Base-by-base conservation (phyloP, 1,140 invertebrate genomes). In the Carcinoscorpius rotundicauda region DNA sequence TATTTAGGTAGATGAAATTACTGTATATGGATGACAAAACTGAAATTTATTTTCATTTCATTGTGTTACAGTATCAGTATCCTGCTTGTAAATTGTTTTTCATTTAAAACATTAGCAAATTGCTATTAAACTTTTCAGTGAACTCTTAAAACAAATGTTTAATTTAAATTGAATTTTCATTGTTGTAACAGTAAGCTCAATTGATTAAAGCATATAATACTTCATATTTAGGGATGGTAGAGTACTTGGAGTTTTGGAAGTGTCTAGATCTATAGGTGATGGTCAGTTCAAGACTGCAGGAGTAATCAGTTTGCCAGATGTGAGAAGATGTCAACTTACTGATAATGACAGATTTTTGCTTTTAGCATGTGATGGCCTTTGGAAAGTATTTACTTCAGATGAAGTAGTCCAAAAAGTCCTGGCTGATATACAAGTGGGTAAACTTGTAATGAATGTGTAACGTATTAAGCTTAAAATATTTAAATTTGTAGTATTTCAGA, bases 251-350 rank as follows among this genome's bases (percentile, higher is more conserved):
- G 71, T 77, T n/a, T 67, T 81, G 11, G 80, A 82, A 67, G 78
- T 82, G 5, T 80, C 80, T 5, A 69, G 80, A n/a, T 80, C 80
- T 5, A 76, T 82, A 52, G 80, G 80, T 49, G 80, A 82, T 73
- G 79, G 78, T 10, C 79, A 76, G 58, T 79, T 78, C 65, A 81
- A 81, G 68, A 65, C 70, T 9, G 73, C 74, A 64, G 80, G 80
- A 5, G 73, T 81, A 4, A 75, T 71, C 5, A 79, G 75, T 73
- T 55, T 77, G 49, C 80, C 80, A n/a, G 78, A 80, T 70, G 70
- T 82, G 50, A 80, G 78, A 66, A 75, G 78, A 66, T 78, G 79
- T 71, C 75, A 76, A 60, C 66, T 82, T 0, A 79, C 78, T 29
- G 70, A 72, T 9, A 73, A 76, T 67, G 80, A 81, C 69, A 74